Evolutionary conservation across 2,113 vertebrate genomes (phyloP).

Genomic region (Struthidea cinerea): DNA sequence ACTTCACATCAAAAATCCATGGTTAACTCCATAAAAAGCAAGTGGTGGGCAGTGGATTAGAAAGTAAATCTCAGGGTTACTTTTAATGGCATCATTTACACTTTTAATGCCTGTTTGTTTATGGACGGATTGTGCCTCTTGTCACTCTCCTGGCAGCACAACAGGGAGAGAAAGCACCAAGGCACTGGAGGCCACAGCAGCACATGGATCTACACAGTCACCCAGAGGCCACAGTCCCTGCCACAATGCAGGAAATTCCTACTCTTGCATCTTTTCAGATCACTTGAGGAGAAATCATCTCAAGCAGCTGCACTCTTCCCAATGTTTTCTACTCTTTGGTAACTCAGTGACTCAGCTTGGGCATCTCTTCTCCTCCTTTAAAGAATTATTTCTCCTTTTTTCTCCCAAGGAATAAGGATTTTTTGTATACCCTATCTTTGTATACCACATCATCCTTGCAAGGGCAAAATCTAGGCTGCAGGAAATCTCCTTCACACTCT

Average conservation of each 20-base stretch:
- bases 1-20: neutral
- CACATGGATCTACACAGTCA: fast-evolving
- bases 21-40: neutral
- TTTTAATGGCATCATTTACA: neutral
- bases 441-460: fast-evolving
- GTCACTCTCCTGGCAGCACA: neutral
- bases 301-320: neutral
- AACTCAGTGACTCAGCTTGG: neutral
- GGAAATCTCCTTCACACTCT: neutral
- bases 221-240: neutral
- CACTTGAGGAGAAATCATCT: neutral
- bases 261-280: neutral
- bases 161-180: fast-evolving
- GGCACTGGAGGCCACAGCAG: fast-evolving
- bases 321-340: neutral
- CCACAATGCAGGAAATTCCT: neutral
- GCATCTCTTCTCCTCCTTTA: neutral
- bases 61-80: neutral
- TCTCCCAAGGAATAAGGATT: neutral
- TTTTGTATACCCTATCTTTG: neutral
- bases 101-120: neutral
- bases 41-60: neutral
- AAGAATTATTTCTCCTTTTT: neutral
- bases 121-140: fast-evolving
- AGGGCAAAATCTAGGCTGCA: neutral